Evolutionary conservation across 2,113 vertebrate species (phyloP).

Genomic region (Pelvicachromis taeniatus): DNA sequence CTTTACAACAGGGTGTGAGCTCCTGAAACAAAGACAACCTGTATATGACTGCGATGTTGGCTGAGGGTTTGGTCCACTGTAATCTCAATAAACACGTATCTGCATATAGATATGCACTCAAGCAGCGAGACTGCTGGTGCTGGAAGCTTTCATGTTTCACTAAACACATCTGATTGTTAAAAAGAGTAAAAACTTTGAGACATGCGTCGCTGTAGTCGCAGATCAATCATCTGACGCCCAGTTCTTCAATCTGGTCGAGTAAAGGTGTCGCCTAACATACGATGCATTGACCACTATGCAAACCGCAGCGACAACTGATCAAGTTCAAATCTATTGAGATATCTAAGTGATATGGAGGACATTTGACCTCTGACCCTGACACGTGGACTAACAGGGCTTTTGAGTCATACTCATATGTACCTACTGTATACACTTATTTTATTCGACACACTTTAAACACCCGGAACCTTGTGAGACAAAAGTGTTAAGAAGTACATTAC

Average conservation of each 20-base stretch:
- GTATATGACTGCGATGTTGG: neutral
- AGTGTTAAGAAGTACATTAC: neutral
- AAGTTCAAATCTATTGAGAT: neutral
- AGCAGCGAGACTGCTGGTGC: neutral
- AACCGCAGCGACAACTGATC: neutral
- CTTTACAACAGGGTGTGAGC: neutral
- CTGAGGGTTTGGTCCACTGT: neutral
- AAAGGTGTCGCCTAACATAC: neutral
- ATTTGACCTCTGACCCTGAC: neutral
- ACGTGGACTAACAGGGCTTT: neutral
- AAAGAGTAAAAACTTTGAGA: neutral
- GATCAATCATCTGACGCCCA: neutral
- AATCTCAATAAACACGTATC: neutral
- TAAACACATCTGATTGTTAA: neutral
- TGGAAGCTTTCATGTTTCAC: fast-evolving
- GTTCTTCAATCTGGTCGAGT: neutral
- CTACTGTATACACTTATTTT: neutral
- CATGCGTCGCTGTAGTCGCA: neutral
- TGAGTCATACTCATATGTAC: neutral
- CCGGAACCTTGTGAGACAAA: neutral
- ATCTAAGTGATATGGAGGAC: neutral
- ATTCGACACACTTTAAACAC: fast-evolving
- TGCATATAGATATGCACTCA: neutral
- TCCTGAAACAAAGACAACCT: constrained; percentile 22
- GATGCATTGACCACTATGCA: neutral